Base-by-base conservation (phyloP, 2,113 vertebrate species). In the Pollimyrus isidori region DNA sequence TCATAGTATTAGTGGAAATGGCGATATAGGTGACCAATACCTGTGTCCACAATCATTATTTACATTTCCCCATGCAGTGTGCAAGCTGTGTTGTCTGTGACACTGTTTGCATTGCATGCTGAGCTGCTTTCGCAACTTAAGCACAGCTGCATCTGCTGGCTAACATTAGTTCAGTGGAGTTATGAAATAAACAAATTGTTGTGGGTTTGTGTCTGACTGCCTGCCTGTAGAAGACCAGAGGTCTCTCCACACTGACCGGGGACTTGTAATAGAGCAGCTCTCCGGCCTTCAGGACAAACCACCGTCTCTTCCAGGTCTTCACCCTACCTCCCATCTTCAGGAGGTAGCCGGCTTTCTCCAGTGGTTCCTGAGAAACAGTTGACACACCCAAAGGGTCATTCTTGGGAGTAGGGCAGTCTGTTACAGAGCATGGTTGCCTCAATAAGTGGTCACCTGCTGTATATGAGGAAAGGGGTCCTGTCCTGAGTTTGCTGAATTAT, bases 281-380 rank as follows among this genome's bases (percentile, higher is more conserved):
- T 1, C 98, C 98, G 26, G 97, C 98, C 96, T 99, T 99, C 46
- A 99, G 97, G 89, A 99, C 97, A 93, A 99, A 99, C 98, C 98
- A 99, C 90, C 97, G 96, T 91, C 98, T 95, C 93, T 98, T 99
- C 98, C 98, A 99, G 19, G 97, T 97, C 93, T 98, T 98, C 92
- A 98, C 97, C 96, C 96, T 98, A 7, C 97, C 97, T 91, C 98
- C 96, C 98, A 99, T 98, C 95, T 99, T 99, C 92, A 99, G 92
- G 91, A 99, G 95, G 93, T 99, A 99, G 1, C 98, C 98, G 39
- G 98, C 99, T 94, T 99, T 99, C 94, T 99, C 98, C 94, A 99
- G 95, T 1, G 95, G 96, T 86, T 99, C 98, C 98, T 99, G 90
- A 7, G 85, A 80, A 85, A 89, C 23, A 89, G n/a, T 9, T 50